Evolutionary conservation across 2,888 invertebrate species (phyloP).

Genomic region (Eupithecia centaureata): DNA sequence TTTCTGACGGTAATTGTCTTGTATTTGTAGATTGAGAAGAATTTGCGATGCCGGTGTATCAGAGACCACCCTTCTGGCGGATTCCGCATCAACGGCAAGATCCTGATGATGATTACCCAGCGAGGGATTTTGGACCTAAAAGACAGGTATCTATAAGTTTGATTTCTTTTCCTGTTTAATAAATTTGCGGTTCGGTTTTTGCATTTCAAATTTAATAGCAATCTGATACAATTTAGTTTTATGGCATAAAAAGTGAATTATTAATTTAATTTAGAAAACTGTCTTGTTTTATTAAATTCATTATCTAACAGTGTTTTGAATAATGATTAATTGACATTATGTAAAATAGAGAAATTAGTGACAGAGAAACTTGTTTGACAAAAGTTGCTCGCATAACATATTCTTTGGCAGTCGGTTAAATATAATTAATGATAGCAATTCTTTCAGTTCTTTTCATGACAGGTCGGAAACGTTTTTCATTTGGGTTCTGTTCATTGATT

Average conservation of each 20-base stretch:
- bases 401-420: neutral
- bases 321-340: constrained; percentile 8
- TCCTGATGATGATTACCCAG: constrained; percentile 73
- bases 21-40: constrained; percentile 40
- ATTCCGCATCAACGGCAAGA: constrained; percentile 75
- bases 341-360: constrained; percentile 11
- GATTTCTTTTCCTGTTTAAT: neutral
- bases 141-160: constrained; percentile 52
- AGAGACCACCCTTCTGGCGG: constrained; percentile 86
- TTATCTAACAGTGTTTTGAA: neutral
- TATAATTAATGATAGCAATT: constrained; percentile 5
- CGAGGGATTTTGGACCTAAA: constrained; percentile 60
- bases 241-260: neutral
- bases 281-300: no score
- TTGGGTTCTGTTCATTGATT: neutral
- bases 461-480: constrained; percentile 31
- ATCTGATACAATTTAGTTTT: neutral
- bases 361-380: neutral
- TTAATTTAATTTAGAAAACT: constrained; percentile 2
- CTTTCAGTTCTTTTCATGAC: constrained; percentile 1
- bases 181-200: neutral
- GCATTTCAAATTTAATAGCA: neutral
- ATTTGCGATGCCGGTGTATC: constrained; percentile 80
- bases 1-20: neutral
- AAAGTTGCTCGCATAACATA: neutral